Base-by-base conservation (phyloP, 1,140 invertebrate species). In the Drosophila pandora region DNA sequence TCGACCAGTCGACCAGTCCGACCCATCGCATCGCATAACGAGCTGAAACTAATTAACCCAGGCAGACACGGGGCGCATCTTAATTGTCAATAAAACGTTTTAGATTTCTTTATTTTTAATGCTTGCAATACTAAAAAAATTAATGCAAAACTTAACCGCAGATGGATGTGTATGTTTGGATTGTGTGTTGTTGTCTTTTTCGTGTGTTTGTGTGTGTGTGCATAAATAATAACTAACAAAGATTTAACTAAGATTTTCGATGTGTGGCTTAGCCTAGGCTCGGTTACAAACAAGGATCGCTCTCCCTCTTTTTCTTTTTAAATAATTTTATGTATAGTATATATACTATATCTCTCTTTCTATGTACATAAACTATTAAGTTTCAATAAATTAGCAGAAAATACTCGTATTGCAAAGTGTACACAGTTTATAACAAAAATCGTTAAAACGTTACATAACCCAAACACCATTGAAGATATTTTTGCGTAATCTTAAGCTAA, bases 211-310 rank as follows among this genome's bases (percentile, higher is more conserved):
- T 61, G 71, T 71, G 68, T 67, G 69, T 76, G 72, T 87, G 79
- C 82, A 85, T 85, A 85, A 85, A 85, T 85, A 85, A 88, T 87
- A 87, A 87, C 83, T 87, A 85, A 85, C 83, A 85, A 85, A 85
- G 70, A 88, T 87, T 84, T 88, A 88, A 83, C 83, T 87, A 87
- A 54, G 43, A 63, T 75, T 83, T 61, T 21, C 76, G 22, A 57
- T 50, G 58, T 76, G 69, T 55, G 67, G 58, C 62, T 81, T 82
- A 87, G 23, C 45, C 58, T 64, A 81, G 39, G 37, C 58, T 74
- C 65, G 39, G 43, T 55, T 76, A 62, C 77, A 70, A 70, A 70
- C 64, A 70, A 57, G 64, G 65, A 68, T 30, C 64, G 39, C 43
- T 56, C 63, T 30, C 8, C 17, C n/a, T 32, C 6, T 34, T 30